Base-by-base conservation (phyloP, 2,888 invertebrate species). In the Drosophila sordidula region DNA sequence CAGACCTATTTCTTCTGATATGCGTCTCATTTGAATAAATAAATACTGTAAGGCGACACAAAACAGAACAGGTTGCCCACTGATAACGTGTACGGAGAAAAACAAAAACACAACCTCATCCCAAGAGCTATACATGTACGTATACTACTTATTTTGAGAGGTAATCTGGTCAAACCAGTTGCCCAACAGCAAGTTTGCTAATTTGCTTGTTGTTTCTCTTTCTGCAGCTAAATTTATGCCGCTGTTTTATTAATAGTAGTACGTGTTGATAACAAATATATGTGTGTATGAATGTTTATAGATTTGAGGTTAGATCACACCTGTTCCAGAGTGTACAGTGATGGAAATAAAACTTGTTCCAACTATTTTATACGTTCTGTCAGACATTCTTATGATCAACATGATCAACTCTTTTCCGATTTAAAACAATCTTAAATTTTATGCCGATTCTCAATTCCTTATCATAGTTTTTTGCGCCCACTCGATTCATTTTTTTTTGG, bases 151-250 rank as follows among this genome's bases (percentile, higher is more conserved):
- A 9, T 61, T 59, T 62, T 51, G 18, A 45, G 65, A 47, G 47
- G 39, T 66, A 64, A 78, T 56, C 84, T 73, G 75, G 77, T 73
- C 63, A 79, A 88, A 86, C 83, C 69, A 76, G 83, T 84, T 84
- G 65, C 67, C 68, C 61, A 41, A 63, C 55, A 61, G 54, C 63
- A 22, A 58, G 75, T 78, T 78, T 71, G 67, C 58, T 49, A 61
- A 81, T 78, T 71, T 59, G 14, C 41, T 26, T 45, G 36, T 41
- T 55, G 49, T 56, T 68, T 36, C 25, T 39, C n/a, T 18, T 25
- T 42, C 16, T 6, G 25, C 41, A 29, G 22, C 29, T 50, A 25
- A 52, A 50, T 54, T 55, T 52, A 68, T 69, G 47, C 25, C 42
- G 22, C 55, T 52, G 49, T 47, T 57, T 58, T 36, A 26, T 44